Evolutionary conservation across 1,140 invertebrate species (phyloP), one percentile per base, ranked within the genome.

Genomic region (Drosophila aff.): DNA sequence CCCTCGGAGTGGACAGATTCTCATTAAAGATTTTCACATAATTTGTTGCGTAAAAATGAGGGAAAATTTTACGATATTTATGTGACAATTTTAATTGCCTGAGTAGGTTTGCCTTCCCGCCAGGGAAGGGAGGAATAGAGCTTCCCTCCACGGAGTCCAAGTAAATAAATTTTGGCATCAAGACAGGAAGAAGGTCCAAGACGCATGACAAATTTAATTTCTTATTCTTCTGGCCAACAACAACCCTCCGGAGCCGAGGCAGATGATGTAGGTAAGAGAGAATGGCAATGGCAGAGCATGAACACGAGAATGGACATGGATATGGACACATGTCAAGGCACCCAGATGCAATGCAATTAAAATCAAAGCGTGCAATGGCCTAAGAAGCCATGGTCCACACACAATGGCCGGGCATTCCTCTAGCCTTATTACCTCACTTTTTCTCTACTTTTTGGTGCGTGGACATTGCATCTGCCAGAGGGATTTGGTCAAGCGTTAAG

Each of bases 141-240:
- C 36, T 31, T 41, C 23, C 47, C 75, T 59, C 31, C 11, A 60
- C 26, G 18, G 10, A 55, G 31, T 44, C n/a, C 36, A 58, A 61
- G 66, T 5, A 53, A 58, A 58, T 71, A 58, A 6, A 36, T 60
- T 50, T 72, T 50, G 58, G 72, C 53, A n/a, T 61, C 40, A 72
- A 60, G 73, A 65, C 59, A 66, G 67, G 74, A 84, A 81, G 69
- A 77, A 81, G 76, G 78, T 75, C 69, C 74, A 64, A 71, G 72
- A 65, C 66, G 82, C 82, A 86, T 86, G 82, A 86, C 82, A 86
- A 86, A 86, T 86, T 86, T 86, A 86, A 86, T 86, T 86, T 86
- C 82, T 86, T 86, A 86, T 76, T 86, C 79, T 79, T 85, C 59
- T 60, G 44, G 68, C 53, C 75, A 77, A 36, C 33, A 76, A 76